Evolutionary conservation across 2,888 invertebrate species (phyloP).

Genomic region (Leuctra nigra): DNA sequence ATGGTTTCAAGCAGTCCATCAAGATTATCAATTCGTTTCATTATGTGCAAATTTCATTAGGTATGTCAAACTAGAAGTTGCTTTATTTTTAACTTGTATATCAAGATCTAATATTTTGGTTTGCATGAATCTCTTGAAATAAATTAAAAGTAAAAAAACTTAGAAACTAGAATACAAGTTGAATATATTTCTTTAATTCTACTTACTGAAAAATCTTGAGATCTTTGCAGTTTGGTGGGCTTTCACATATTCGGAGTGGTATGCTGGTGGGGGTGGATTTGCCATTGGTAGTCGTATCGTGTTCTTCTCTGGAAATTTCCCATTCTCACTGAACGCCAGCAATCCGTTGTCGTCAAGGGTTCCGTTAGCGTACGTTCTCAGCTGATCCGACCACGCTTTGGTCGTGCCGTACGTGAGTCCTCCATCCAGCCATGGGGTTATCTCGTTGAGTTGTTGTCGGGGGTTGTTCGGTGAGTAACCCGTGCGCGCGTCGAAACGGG

Average conservation of each 20-base stretch:
- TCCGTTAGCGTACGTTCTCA: slow-evolving; percentile 45
- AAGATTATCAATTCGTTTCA: too few relatives aligned
- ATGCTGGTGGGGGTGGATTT: slow-evolving; percentile 50
- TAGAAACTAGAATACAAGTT: too few relatives aligned
- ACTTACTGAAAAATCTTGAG: slow-evolving; percentile 49
- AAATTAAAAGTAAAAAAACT: too few relatives aligned
- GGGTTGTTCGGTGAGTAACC: slow-evolving; percentile 53
- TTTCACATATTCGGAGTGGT: slow-evolving; percentile 39
- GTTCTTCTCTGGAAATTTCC: slow-evolving; percentile 48
- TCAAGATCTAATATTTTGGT: too few relatives aligned
- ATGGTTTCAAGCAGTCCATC: too few relatives aligned
- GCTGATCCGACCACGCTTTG: slow-evolving; percentile 50
- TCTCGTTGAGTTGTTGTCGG: slow-evolving; percentile 54
- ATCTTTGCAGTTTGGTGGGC: slow-evolving; percentile 42
- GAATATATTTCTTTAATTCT: too few relatives aligned
- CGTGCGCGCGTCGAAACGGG: slow-evolving; percentile 47
- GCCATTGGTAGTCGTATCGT: slow-evolving; percentile 47
- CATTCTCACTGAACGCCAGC: slow-evolving; percentile 41
- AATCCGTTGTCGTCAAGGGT: slow-evolving; percentile 41
- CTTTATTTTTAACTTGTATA: too few relatives aligned
- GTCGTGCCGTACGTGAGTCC: slow-evolving; percentile 53
- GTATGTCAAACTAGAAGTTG: too few relatives aligned
- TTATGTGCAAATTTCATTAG: too few relatives aligned
- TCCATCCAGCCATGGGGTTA: slow-evolving; percentile 54
- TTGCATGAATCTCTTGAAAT: too few relatives aligned